Evolutionary conservation across 2,113 vertebrate species (phyloP).

Genomic region (Polyodon spathula): DNA sequence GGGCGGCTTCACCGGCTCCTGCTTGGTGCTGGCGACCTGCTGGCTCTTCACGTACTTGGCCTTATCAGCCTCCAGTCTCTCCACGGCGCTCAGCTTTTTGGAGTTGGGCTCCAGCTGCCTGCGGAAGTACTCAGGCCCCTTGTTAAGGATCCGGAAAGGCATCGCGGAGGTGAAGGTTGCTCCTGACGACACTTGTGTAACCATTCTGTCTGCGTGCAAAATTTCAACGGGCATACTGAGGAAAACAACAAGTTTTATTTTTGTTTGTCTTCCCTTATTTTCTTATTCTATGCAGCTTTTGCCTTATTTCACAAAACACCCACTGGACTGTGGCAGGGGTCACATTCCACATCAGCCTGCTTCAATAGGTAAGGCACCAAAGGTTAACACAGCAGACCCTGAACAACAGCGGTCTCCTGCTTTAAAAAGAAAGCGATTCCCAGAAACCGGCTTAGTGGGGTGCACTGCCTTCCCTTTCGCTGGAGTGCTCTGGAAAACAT

Average conservation of each 20-base stretch:
- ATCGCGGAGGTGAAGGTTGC: constrained; percentile 68
- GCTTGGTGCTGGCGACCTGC: constrained; percentile 68
- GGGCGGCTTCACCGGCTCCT: constrained; percentile 68
- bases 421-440: too few relatives aligned
- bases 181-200: constrained; percentile 41
- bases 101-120: constrained; percentile 49
- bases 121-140: constrained; percentile 82
- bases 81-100: constrained; percentile 70
- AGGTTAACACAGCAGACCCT: constrained; percentile 20
- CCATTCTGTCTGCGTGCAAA: constrained; percentile 40
- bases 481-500: too few relatives aligned
- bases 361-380: constrained; percentile 30
- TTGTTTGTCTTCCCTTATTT: constrained; percentile 23
- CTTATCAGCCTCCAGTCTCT: constrained; percentile 82
- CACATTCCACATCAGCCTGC: constrained; percentile 49
- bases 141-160: constrained; percentile 80
- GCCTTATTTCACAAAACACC: constrained; percentile 44
- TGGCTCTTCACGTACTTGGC: constrained; percentile 95
- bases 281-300: constrained; percentile 33
- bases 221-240: constrained; percentile 60
- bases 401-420: too few relatives aligned
- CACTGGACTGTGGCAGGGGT: constrained; percentile 43
- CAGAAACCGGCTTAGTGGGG: too few relatives aligned
- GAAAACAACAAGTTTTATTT: too few relatives aligned
- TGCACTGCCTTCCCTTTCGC: too few relatives aligned